Conservation (phyloP, 2,888 invertebrate species). For the Cryptocephalus primarius region DNA sequence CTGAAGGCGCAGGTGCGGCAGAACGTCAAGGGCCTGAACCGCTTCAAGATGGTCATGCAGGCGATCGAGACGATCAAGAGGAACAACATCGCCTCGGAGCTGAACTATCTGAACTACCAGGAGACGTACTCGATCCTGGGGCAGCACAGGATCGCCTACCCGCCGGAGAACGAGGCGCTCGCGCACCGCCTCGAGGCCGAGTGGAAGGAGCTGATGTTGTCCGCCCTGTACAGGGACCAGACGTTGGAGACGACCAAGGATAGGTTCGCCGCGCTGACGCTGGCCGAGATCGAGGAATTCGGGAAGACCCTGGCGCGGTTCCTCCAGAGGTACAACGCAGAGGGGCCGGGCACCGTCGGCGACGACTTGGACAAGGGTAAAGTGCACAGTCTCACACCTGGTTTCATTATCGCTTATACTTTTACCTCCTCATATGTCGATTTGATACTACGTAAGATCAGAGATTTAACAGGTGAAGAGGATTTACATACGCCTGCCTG, state of each 20-base stretch:
- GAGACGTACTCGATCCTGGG: slow-evolving; percentile 67
- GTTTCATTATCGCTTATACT: too few relatives aligned
- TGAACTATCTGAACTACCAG: slow-evolving; percentile 61
- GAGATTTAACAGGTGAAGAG: too few relatives aligned
- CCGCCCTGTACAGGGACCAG: slow-evolving; percentile 56
- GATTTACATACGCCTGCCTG: too few relatives aligned
- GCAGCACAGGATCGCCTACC: slow-evolving; percentile 53
- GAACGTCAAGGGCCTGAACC: slow-evolving; percentile 66
- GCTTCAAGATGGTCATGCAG: slow-evolving; percentile 76
- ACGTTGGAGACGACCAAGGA: slow-evolving; percentile 73
- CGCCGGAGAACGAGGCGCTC: slow-evolving; percentile 44
- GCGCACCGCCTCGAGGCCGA: slow-evolving; percentile 52
- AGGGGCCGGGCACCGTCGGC: slow-evolving; percentile 74
- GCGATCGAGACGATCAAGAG: slow-evolving; percentile 67
- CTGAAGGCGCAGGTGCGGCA: slow-evolving; percentile 55
- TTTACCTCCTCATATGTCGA: too few relatives aligned
- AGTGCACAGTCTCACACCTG: too few relatives aligned
- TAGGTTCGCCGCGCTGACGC: slow-evolving; percentile 73
- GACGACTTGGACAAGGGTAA: slow-evolving; percentile 52
- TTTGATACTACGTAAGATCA: too few relatives aligned
- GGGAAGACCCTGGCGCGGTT: slow-evolving; percentile 52
- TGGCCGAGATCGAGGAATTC: slow-evolving; percentile 62
- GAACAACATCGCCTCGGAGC: slow-evolving; percentile 67
- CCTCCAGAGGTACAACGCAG: slow-evolving; percentile 56
- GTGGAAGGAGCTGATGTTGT: slow-evolving; percentile 59